These are phyloP conservation scores for Arothron firmamentum DNA, from an alignment of 2,113 vertebrate genomes.

Conservation along the genomic window DNA sequence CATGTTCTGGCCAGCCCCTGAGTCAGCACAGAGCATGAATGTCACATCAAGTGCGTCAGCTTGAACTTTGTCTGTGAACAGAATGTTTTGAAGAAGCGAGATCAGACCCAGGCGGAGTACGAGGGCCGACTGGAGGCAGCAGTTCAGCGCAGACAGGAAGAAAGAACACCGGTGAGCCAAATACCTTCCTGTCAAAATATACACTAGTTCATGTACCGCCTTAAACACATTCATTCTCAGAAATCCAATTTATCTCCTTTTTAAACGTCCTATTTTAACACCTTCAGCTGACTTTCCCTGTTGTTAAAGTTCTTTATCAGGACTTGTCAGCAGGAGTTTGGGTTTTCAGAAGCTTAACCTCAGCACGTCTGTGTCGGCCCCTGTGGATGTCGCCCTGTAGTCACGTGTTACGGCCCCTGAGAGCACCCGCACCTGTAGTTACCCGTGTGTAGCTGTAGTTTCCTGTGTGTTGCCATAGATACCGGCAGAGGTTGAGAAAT, in stretches of 20 bases:
- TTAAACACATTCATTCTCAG: too few relatives aligned
- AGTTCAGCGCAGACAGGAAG: conserved; percentile 84
- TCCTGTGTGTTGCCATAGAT: conserved; percentile 70
- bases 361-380: not conserved
- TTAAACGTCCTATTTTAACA: too few relatives aligned
- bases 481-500: conserved; percentile 90
- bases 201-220: not conserved
- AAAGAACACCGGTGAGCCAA: conserved; percentile 82
- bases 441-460: conserved; percentile 3
- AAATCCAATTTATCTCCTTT: not conserved
- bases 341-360: not conserved
- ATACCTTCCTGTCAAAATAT: not conserved
- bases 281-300: too few relatives aligned
- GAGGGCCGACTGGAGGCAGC: conserved; percentile 92
- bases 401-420: conserved; percentile 3
- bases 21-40: not conserved
- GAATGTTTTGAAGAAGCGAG: conserved; percentile 93
- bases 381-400: conserved; percentile 7
- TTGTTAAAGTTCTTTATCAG: too few relatives aligned
- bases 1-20: too few relatives aligned
- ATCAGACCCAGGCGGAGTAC: conserved; percentile 95
- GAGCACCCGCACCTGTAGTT: conserved; percentile 49
- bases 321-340: too few relatives aligned
- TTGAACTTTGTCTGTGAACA: conserved; percentile 37
- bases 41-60: not conserved